Base-by-base conservation (phyloP, 2,113 vertebrate genomes). In the Bufo gargarizans region DNA sequence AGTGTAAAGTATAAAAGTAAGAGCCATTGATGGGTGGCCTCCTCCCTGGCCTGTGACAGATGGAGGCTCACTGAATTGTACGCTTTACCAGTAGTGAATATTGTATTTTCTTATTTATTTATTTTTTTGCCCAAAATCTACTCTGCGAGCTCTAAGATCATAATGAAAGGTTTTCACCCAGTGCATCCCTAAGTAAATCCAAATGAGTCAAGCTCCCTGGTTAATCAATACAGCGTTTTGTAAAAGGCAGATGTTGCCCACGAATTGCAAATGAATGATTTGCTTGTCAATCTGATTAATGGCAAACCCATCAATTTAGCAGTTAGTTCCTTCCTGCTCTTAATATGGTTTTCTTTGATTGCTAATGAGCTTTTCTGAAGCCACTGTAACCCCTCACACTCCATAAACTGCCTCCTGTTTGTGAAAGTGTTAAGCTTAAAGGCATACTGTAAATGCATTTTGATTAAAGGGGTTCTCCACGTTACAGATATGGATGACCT, bases 271-370 rank as follows among this genome's bases (percentile, higher is more conserved):
- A 88, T 88, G 87, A 88, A 84, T 88, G 87, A 88, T 88, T 88
- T 88, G 87, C 87, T 88, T 88, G 87, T 88, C 87, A 88, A 67
- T 88, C 87, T 88, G 87, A 88, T 88, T 88, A 88, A 88, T 88
- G 87, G 61, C 87, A 78, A 84, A 77, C 71, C 87, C 87, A 88
- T 84, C 87, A 88, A 88, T 88, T 84, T 84, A 83, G 87, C 87
- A 88, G 87, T 84, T 88, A 88, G 87, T 77, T 84, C 81, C 87
- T 88, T 88, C 87, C 87, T 88, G 87, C 72, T 88, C 80, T 84
- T 88, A 88, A 88, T 88, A 88, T 88, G 81, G 82, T 84, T 84
- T 88, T 88, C 81, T 88, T 88, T 88, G 81, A 88, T 88, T 88
- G 87, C 81, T 88, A 88, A 88, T 84, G 87, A 88, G 81, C 81